Conservation (phyloP, 2,888 invertebrate species). For the Rhagium mordax region DNA sequence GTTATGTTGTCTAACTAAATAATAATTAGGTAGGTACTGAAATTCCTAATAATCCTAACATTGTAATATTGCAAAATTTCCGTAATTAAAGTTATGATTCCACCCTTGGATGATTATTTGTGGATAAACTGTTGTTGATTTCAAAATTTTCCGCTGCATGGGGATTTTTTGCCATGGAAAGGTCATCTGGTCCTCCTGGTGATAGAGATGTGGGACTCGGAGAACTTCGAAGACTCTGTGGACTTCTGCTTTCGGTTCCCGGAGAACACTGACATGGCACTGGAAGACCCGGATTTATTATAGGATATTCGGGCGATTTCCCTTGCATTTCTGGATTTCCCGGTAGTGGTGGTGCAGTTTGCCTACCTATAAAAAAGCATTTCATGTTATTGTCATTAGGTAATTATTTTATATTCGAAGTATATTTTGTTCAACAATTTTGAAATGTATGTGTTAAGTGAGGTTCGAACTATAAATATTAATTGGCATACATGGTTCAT, state of each 20-base stretch:
- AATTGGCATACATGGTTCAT: too few species aligned
- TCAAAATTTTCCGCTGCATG: constrained; percentile 40
- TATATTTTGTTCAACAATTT: too few species aligned
- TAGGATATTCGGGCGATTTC: constrained; percentile 57
- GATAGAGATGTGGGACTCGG: constrained; percentile 64
- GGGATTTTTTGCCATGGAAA: constrained; percentile 60
- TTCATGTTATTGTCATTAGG: too few species aligned
- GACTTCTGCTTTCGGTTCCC: constrained; percentile 59
- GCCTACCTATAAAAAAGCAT: constrained; percentile 54
- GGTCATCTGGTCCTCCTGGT: constrained; percentile 66
- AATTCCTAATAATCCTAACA: constrained; percentile 2
- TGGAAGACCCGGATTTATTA: constrained; percentile 59
- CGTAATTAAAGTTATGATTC: constrained; percentile 22
- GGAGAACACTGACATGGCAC: constrained; percentile 65
- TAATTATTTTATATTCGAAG: too few species aligned
- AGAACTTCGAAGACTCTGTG: constrained; percentile 57
- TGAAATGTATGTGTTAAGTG: background rate
- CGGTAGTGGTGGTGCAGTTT: constrained; percentile 51
- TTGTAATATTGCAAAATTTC: constrained; percentile 10
- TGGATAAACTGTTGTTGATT: constrained; percentile 32
- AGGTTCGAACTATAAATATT: too few species aligned
- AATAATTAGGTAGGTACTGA: background rate
- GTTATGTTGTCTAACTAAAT: background rate
- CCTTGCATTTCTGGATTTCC: constrained; percentile 49
- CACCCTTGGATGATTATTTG: constrained; percentile 24